Conservation (phyloP, 2,888 invertebrate genomes). For the Parapristionchus giblindavisi region DNA sequence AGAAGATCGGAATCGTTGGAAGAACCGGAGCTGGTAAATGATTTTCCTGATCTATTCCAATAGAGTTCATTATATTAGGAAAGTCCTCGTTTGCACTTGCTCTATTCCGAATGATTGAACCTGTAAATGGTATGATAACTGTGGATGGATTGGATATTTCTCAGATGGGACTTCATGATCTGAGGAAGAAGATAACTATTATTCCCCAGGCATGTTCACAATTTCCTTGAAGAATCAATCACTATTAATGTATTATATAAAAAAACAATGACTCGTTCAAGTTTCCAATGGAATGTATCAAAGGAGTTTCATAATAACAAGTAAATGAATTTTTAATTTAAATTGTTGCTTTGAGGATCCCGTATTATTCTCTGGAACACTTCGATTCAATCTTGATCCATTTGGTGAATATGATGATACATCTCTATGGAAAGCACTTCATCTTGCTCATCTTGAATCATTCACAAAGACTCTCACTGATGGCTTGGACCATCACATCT, state of each 20-base stretch:
- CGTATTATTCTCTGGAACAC: constrained; percentile 64
- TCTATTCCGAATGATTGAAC: constrained; percentile 87
- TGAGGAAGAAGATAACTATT: constrained; percentile 85
- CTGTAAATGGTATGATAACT: constrained; percentile 80
- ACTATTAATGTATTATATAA: no score
- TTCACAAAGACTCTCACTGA: constrained; percentile 40
- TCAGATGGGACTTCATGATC: constrained; percentile 83
- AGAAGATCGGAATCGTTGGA: constrained; percentile 77
- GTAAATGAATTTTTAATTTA: neutral
- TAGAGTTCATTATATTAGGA: constrained; percentile 76
- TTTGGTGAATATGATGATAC: constrained; percentile 57
- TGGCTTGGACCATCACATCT: constrained; percentile 51
- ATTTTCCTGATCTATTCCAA: neutral
- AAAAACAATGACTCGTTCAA: no score
- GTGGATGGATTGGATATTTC: constrained; percentile 86
- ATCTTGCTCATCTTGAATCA: constrained; percentile 55
- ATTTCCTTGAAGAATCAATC: no score
- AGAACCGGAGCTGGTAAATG: constrained; percentile 67
- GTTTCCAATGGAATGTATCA: no score
- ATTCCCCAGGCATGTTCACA: constrained; percentile 74
- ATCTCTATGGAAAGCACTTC: constrained; percentile 55
- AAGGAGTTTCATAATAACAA: no score
- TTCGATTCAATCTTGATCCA: constrained; percentile 68
- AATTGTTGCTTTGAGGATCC: constrained; percentile 52
- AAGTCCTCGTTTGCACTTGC: constrained; percentile 89